Evolutionary conservation across 2,888 invertebrate species (phyloP).

Genomic region (Pediacus dermestoides): DNA sequence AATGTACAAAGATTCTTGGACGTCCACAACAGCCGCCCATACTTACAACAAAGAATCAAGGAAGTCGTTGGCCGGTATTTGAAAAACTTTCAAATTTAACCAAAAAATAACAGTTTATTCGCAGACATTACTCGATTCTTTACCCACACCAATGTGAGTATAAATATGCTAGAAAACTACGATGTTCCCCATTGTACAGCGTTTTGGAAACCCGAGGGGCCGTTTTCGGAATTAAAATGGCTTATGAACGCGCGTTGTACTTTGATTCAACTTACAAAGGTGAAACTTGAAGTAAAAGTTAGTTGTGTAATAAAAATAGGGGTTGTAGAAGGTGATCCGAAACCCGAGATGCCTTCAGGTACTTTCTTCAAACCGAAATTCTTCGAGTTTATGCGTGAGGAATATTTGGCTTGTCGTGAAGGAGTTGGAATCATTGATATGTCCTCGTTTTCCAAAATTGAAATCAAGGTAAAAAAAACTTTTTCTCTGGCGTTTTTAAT

Average conservation of each 20-base stretch:
- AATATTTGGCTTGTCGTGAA: conserved; percentile 70
- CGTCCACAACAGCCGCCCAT: conserved; percentile 62
- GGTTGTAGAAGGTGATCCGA: conserved; percentile 49
- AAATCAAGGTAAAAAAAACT: conserved; percentile 57
- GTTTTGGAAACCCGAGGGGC: conserved; percentile 62
- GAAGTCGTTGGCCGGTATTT: conserved; percentile 61
- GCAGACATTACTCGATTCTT: conserved; percentile 55
- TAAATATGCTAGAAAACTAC: conserved; percentile 57
- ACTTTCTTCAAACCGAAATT: conserved; percentile 68
- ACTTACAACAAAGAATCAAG: conserved; percentile 59
- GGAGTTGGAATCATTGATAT: conserved; percentile 76
- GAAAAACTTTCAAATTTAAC: no score
- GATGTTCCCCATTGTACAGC: conserved; percentile 68
- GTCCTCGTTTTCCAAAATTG: conserved; percentile 74
- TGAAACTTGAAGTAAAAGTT: conserved; percentile 32
- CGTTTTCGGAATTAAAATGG: conserved; percentile 68
- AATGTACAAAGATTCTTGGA: conserved; percentile 64
- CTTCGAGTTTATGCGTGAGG: conserved; percentile 64
- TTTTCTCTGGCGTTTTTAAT: conserved; percentile 6
- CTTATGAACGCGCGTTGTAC: conserved; percentile 67
- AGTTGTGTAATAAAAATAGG: not conserved
- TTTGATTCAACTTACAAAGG: conserved; percentile 59
- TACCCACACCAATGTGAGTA: conserved; percentile 61
- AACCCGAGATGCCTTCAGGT: conserved; percentile 56
- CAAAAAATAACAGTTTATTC: conserved; percentile 13